Conservation (phyloP, 1,140 invertebrate species). For the Drosophila lacteicornis region DNA sequence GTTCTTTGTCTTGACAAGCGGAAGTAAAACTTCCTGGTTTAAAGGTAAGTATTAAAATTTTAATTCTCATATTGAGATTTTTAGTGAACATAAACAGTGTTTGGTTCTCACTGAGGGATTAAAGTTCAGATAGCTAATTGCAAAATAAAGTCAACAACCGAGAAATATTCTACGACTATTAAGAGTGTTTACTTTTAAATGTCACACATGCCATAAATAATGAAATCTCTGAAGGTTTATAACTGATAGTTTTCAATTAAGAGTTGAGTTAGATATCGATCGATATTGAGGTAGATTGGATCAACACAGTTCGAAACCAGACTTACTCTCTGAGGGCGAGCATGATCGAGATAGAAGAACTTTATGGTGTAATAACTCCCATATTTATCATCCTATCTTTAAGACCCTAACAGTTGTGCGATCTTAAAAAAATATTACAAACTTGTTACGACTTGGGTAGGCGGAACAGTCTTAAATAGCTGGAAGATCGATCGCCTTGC, state of each 20-base stretch:
- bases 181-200: too few relatives aligned
- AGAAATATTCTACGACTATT: too few relatives aligned
- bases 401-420: too few relatives aligned
- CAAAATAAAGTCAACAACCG: background rate
- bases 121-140: constrained; percentile 1
- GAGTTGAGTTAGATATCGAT: too few relatives aligned
- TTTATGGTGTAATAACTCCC: too few relatives aligned
- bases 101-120: background rate
- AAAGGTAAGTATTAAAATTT: background rate
- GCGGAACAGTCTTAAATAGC: constrained; percentile 7
- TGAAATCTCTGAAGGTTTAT: background rate
- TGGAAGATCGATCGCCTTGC: constrained; percentile 6
- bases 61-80: background rate
- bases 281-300: too few relatives aligned
- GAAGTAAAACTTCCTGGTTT: constrained; percentile 6
- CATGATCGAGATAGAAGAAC: too few relatives aligned
- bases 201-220: background rate
- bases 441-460: background rate
- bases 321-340: too few relatives aligned
- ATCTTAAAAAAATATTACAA: background rate
- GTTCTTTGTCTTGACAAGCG: background rate
- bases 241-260: too few relatives aligned
- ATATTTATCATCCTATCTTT: too few relatives aligned
- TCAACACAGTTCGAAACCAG: too few relatives aligned
- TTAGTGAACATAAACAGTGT: background rate